Conservation (phyloP, 2,888 invertebrate species). For the Brachypterus glaber region DNA sequence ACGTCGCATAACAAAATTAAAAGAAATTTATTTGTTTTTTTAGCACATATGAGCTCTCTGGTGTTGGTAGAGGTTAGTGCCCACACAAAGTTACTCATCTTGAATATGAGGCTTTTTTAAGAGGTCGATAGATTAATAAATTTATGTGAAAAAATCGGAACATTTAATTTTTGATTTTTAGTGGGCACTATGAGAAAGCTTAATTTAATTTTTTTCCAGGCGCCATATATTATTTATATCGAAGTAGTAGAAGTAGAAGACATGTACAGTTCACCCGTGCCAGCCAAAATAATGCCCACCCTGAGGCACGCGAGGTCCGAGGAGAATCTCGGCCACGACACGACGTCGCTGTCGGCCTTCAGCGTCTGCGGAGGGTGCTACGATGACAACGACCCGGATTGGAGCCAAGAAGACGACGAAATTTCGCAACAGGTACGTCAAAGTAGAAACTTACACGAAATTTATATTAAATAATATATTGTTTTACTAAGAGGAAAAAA, state of each 20-base stretch:
- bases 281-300: conserved; percentile 79
- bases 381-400: conserved; percentile 56
- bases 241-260: conserved; percentile 88
- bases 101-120: too few species aligned
- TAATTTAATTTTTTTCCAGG: too few species aligned
- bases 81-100: too few species aligned
- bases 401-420: conserved; percentile 96
- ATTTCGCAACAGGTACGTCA: conserved; percentile 67
- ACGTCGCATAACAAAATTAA: too few species aligned
- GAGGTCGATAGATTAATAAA: not conserved
- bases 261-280: conserved; percentile 73
- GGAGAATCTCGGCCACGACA: conserved; percentile 62
- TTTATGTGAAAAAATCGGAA: not conserved
- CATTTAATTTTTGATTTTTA: not conserved
- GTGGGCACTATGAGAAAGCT: too few species aligned
- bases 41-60: too few species aligned
- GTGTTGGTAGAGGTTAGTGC: too few species aligned
- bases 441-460: too few species aligned
- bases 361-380: conserved; percentile 47
- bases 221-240: conserved; percentile 96
- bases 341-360: conserved; percentile 38
- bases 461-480: too few species aligned
- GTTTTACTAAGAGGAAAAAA: too few species aligned
- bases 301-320: conserved; percentile 89
- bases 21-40: too few species aligned